Percentiles rank a stretch among this genome's conserved stretches.
phyloP scores from a whole-genome alignment of 2,888 invertebrate species.

The Euplagia quadripunctaria region DNA sequence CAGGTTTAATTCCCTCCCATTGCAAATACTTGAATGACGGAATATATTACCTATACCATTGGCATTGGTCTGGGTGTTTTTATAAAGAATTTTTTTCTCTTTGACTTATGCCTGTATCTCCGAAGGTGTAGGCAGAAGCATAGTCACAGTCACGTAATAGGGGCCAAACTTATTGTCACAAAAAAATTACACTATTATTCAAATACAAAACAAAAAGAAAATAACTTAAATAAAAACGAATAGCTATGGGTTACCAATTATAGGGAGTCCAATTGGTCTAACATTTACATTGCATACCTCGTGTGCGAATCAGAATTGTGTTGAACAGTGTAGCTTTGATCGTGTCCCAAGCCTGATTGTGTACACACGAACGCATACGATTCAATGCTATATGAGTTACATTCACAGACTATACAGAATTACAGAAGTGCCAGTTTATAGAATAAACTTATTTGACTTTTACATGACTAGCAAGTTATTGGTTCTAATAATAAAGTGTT shows the following conservation, averaged over 20 bases:
- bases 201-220: background rate
- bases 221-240: background rate
- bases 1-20: too few species aligned
- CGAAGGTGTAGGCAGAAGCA: too few species aligned
- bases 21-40: too few species aligned
- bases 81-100: too few species aligned
- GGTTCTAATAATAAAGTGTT: background rate
- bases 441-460: too few species aligned
- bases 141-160: too few species aligned
- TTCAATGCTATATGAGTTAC: background rate
- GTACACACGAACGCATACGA: background rate
- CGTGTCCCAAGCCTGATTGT: background rate
- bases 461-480: background rate
- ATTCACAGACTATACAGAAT: background rate
- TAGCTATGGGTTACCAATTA: conserved; percentile 1
- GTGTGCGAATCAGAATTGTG: background rate
- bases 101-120: too few species aligned
- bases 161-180: background rate
- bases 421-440: background rate
- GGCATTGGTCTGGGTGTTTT: too few species aligned
- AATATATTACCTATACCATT: too few species aligned
- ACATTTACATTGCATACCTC: conserved; percentile 14
- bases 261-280: background rate
- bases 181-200: background rate
- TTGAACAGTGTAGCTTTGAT: conserved; percentile 2